These are phyloP conservation scores for Cataglyphis hispanica DNA, from an alignment of 1,140 invertebrate species.

Conservation along the genomic window DNA sequence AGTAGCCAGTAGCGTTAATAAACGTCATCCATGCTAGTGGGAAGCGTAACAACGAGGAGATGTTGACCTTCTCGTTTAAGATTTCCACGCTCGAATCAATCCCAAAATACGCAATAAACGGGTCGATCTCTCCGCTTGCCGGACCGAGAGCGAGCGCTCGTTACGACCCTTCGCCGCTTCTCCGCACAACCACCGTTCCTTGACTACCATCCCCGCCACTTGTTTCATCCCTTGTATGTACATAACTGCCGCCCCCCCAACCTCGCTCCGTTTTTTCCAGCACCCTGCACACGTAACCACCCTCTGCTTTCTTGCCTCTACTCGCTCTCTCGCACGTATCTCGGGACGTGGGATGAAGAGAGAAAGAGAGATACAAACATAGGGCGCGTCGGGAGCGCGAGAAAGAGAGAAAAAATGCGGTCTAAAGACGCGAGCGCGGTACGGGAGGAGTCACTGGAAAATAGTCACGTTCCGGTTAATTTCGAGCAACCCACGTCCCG, in stretches of 20 bases:
- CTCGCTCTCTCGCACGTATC: slow-evolving; percentile 53
- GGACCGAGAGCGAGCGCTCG: slow-evolving; percentile 19
- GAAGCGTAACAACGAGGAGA: slow-evolving; percentile 20
- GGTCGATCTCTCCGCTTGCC: slow-evolving; percentile 33
- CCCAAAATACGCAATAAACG: slow-evolving; percentile 63
- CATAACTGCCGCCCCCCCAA: slow-evolving; percentile 38
- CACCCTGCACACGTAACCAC: slow-evolving; percentile 53
- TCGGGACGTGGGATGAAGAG: neutral
- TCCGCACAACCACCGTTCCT: neutral
- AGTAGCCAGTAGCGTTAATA: slow-evolving; percentile 27
- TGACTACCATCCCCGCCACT: neutral
- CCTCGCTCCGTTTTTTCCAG: slow-evolving; percentile 68
- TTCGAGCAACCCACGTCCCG: slow-evolving; percentile 60
- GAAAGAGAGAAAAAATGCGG: slow-evolving; percentile 34
- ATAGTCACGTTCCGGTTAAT: slow-evolving; percentile 77
- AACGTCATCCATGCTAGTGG: slow-evolving; percentile 42
- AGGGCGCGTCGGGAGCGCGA: slow-evolving; percentile 10
- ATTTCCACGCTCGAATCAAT: slow-evolving; percentile 67
- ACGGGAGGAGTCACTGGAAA: slow-evolving; percentile 63
- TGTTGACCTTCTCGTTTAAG: slow-evolving; percentile 62
- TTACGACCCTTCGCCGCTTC: slow-evolving; percentile 39
- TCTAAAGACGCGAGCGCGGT: slow-evolving; percentile 45
- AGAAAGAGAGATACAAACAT: slow-evolving; percentile 25
- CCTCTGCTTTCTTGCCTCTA: slow-evolving; percentile 25
- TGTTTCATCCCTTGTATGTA: slow-evolving; percentile 52